phyloP scores from a whole-genome alignment of 2,797 vertebrate genomes.

The Chelonia mydas region DNA sequence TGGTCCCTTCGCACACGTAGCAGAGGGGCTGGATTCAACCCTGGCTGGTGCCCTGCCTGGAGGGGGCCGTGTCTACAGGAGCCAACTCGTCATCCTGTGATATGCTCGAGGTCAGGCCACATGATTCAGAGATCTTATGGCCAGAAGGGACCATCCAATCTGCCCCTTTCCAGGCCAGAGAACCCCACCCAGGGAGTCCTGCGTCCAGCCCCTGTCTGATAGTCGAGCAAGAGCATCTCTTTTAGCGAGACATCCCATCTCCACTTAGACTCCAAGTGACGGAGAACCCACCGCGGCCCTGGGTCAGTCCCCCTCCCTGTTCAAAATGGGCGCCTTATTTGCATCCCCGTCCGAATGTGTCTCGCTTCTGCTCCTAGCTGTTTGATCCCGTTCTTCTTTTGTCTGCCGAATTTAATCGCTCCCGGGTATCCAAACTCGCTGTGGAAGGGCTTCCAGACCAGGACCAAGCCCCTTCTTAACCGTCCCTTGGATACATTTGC shows the following conservation, averaged over 20 bases:
- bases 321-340: neutral
- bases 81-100: neutral
- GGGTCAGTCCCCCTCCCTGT: neutral
- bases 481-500: neutral
- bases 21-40: too few relatives aligned
- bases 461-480: neutral
- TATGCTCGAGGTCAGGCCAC: neutral
- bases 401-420: neutral
- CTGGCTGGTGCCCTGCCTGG: neutral
- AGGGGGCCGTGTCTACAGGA: neutral
- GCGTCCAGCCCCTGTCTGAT: neutral
- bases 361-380: neutral
- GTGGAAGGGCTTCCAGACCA: neutral
- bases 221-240: neutral
- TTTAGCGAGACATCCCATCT: neutral
- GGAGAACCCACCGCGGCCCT: too few relatives aligned
- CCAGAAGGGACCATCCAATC: neutral
- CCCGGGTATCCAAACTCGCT: neutral
- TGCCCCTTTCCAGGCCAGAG: neutral
- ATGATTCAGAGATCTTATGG: neutral
- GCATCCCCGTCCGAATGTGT: neutral
- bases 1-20: too few relatives aligned
- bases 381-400: neutral
- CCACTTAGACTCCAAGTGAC: too few relatives aligned
- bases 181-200: neutral